phyloP scores from a whole-genome alignment of 1,140 invertebrate species.

The Drosophila biarmipes region DNA sequence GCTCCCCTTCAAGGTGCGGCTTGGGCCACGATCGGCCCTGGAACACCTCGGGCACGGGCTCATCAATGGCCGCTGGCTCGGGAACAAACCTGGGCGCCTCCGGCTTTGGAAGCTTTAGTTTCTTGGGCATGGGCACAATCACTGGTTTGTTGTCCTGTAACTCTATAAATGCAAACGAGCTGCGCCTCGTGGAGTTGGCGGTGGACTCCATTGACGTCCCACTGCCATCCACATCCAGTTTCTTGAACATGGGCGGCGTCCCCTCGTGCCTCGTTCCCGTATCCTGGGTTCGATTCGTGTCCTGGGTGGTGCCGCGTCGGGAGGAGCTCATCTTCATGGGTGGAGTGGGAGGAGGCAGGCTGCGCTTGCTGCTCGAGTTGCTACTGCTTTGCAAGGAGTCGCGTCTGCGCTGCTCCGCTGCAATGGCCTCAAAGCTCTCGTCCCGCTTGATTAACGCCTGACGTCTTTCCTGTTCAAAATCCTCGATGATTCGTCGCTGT shows the following conservation, averaged over 20 bases:
- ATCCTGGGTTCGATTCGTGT: constrained; percentile 47
- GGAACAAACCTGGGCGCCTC: constrained; percentile 56
- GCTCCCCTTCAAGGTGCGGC: constrained; percentile 33
- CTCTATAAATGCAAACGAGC: constrained; percentile 84
- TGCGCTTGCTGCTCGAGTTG: constrained; percentile 62
- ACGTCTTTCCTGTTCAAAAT: constrained; percentile 73
- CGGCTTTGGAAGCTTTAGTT: constrained; percentile 66
- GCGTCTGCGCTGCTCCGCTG: constrained; percentile 58
- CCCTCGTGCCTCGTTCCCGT: constrained; percentile 38
- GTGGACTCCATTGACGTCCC: constrained; percentile 50
- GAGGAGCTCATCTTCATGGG: constrained; percentile 9
- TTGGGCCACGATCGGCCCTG: constrained; percentile 76
- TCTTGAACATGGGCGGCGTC: constrained; percentile 78
- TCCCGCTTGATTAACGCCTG: constrained; percentile 72
- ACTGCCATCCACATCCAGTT: constrained; percentile 57
- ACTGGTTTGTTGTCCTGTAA: constrained; percentile 76
- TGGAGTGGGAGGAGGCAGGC: constrained; percentile 59
- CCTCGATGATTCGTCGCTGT: constrained; percentile 65
- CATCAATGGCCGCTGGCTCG: constrained; percentile 39
- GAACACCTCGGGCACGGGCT: constrained; percentile 72
- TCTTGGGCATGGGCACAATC: constrained; percentile 77
- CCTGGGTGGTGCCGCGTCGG: constrained; percentile 56
- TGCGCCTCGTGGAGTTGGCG: constrained; percentile 69
- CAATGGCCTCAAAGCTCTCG: constrained; percentile 64
- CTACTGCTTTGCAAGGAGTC: constrained; percentile 71